Conservation (phyloP, 2,797 vertebrate species). For the Alfaro cultratus region DNA sequence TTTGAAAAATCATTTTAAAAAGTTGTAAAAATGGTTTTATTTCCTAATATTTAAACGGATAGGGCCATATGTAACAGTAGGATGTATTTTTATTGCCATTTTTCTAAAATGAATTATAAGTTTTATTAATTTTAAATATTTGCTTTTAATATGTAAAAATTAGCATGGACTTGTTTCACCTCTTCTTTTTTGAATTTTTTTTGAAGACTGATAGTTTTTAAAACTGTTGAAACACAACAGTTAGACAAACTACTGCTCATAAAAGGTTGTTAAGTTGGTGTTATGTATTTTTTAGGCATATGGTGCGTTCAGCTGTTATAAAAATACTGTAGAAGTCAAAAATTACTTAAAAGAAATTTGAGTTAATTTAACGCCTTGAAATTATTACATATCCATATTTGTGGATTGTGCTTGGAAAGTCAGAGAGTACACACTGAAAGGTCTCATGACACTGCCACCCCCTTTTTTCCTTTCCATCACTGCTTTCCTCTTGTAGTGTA, state of each 20-base stretch:
- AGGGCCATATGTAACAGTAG: not conserved
- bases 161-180: not conserved
- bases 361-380: not conserved
- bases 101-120: not conserved
- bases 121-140: not conserved
- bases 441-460: conserved; percentile 59
- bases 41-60: not conserved
- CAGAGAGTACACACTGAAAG: conserved; percentile 39
- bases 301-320: no score
- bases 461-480: conserved; percentile 64
- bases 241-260: not conserved
- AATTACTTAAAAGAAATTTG: no score
- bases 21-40: not conserved
- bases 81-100: not conserved
- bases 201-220: not conserved
- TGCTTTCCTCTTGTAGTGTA: conserved; percentile 72
- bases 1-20: not conserved
- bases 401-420: conserved; percentile 31
- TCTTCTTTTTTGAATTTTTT: not conserved
- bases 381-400: conserved; percentile 27
- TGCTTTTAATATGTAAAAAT: not conserved
- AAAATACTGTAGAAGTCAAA: no score
- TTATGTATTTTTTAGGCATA: no score
- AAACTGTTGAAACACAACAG: not conserved
- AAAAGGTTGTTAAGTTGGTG: not conserved